Conservation (phyloP, 2,113 vertebrate species). For the Rallus limicola region DNA sequence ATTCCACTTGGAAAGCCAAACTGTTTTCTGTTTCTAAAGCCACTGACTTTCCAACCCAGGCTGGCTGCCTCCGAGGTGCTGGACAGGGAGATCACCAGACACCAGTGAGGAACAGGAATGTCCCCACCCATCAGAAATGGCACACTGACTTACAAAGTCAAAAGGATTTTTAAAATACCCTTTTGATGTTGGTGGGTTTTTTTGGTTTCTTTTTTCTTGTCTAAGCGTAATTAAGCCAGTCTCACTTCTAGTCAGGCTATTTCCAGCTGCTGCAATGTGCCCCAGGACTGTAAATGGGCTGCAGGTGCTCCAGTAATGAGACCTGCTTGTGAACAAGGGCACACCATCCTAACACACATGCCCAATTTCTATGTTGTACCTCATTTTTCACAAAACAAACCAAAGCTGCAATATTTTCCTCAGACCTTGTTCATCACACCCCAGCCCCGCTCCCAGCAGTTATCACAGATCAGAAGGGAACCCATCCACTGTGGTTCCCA, state of each 20-base stretch:
- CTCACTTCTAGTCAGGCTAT: background rate
- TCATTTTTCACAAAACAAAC: background rate
- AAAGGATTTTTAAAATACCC: background rate
- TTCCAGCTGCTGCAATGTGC: background rate
- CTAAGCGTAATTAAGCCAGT: background rate
- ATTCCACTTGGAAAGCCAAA: background rate
- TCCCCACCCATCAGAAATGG: background rate
- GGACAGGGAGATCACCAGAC: background rate
- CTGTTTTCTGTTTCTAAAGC: background rate
- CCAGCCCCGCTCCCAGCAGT: background rate
- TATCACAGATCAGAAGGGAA: background rate
- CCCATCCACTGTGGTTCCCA: background rate
- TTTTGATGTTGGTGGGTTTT: fast-evolving
- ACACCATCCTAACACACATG: background rate
- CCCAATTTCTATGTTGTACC: background rate
- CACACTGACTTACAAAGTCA: background rate
- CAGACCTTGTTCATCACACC: background rate
- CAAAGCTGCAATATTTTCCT: background rate
- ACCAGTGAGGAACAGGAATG: background rate
- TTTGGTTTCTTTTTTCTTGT: background rate
- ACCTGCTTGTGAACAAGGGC: background rate
- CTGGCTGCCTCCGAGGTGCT: background rate
- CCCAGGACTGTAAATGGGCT: background rate
- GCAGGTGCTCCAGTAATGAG: background rate
- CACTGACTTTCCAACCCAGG: background rate